Evolutionary conservation across 2,888 invertebrate species (phyloP), one percentile per base, ranked within the genome.

Genomic region (Dryobotodes eremita): DNA sequence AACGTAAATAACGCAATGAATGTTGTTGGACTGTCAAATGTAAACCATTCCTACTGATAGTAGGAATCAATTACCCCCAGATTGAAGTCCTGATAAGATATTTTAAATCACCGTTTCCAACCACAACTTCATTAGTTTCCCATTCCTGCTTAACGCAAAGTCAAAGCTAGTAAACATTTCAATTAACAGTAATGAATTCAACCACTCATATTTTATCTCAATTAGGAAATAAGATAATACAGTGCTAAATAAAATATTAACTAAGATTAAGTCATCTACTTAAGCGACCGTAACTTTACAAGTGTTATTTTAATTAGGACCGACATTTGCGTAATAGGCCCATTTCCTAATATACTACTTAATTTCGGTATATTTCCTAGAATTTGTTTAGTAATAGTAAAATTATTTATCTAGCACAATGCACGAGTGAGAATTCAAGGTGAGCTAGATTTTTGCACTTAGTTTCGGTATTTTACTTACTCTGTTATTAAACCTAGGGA

Each of bases 361-460:
- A 20, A 53, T 77, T 82, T 70, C 8, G 3, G 42, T 42, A 61
- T 15, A 66, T 77, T 82, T 82, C 53, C 53, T 77, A 31, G 23
- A 66, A 77, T 81, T 71, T 36, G 74, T 65, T 71, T 71, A 68
- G 26, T 61, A 71, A 77, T 78, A 59, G 73, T 77, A 80, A 61
- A 78, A 81, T 87, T 84, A 87, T 87, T 86, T 70, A 84, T 80
- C 17, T 76, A 80, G 80, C 36, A 71, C 69, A 75, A 84, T 80
- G 36, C 73, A 75, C 57, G 20, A n/a, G 57, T 72, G 26, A n/a
- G n/a, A n/a, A 78, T 74, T 79, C 85, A 87, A 86, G 88, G 88
- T 77, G 53, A 86, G 62, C 76, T 79, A 71, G 74, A 85, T n/a
- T 75, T 76, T 81, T 72, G 75, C 69, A 76, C 62, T 85, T 78